Evolutionary conservation across 2,113 vertebrate genomes (phyloP).

Genomic region (Xiphophorus couchianus): DNA sequence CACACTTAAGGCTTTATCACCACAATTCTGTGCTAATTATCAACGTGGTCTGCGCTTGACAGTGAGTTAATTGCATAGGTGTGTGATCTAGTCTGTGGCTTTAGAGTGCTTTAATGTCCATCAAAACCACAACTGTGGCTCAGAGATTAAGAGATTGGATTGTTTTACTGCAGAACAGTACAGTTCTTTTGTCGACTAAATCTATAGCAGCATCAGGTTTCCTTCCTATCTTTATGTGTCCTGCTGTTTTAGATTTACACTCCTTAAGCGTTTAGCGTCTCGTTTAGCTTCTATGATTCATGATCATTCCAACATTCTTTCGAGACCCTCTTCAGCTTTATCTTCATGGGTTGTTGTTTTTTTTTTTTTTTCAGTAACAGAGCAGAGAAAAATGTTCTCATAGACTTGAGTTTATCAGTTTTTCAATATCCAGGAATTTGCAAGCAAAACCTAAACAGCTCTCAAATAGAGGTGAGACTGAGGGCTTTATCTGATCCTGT

Average conservation of each 20-base stretch:
- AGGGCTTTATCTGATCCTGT: too few relatives aligned
- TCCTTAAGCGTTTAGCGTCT: neutral
- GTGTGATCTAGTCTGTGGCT: neutral
- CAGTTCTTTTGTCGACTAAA: slow-evolving; percentile 5
- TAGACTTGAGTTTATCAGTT: too few relatives aligned
- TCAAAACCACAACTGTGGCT: neutral
- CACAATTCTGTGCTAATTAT: slow-evolving; percentile 62
- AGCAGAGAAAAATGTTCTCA: too few relatives aligned
- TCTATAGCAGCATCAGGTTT: neutral
- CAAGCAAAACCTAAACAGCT: too few relatives aligned
- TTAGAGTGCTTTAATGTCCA: slow-evolving; percentile 6
- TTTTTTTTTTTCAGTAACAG: too few relatives aligned
- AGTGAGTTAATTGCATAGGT: slow-evolving; percentile 57
- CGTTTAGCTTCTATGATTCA: neutral
- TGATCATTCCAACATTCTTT: neutral
- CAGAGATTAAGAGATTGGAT: neutral
- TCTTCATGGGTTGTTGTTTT: too few relatives aligned
- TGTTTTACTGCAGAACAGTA: neutral
- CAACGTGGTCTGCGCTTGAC: slow-evolving; percentile 50
- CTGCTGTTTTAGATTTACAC: neutral
- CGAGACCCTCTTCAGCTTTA: too few relatives aligned
- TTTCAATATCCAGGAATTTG: too few relatives aligned
- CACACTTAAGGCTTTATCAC: slow-evolving; percentile 69
- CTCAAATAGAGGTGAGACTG: too few relatives aligned
- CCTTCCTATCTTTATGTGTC: neutral